A percentile compares a stretch with the other conserved stretches of the same genome.
phyloP scores from a whole-genome alignment of 2,888 invertebrate species.

The Lampropteryx suffumata region DNA sequence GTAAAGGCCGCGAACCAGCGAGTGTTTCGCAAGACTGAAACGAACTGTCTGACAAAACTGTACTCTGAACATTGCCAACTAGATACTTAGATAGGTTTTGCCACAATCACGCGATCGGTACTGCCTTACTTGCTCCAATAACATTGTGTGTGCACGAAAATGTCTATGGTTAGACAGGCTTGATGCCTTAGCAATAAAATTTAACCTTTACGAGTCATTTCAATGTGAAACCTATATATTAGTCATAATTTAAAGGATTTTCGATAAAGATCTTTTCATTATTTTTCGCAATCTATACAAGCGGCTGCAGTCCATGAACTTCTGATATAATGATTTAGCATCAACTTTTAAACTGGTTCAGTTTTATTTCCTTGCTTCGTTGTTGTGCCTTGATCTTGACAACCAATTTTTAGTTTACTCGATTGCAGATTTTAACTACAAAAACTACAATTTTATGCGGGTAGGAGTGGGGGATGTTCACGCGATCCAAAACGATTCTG shows the following conservation, averaged over 20 bases:
- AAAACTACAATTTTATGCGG: constrained; percentile 34
- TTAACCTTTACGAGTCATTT: constrained; percentile 25
- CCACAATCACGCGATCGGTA: constrained; percentile 71
- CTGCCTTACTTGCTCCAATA: constrained; percentile 49
- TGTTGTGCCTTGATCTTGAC: constrained; percentile 23
- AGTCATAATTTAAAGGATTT: neutral
- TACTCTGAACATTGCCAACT: constrained; percentile 67
- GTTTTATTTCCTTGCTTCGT: constrained; percentile 14
- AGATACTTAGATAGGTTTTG: constrained; percentile 73
- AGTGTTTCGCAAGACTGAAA: constrained; percentile 69
- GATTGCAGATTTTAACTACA: constrained; percentile 25
- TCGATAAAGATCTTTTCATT: neutral
- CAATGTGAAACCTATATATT: neutral
- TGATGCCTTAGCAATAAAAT: constrained; percentile 31
- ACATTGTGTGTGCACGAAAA: constrained; percentile 56
- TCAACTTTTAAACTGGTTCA: constrained; percentile 6
- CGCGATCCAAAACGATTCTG: constrained; percentile 68
- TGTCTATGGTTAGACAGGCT: constrained; percentile 23
- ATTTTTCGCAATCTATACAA: neutral
- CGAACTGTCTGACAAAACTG: constrained; percentile 66
- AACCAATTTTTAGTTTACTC: constrained; percentile 7
- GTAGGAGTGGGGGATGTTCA: constrained; percentile 51
- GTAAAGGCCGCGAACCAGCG: constrained; percentile 50
- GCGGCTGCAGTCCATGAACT: constrained; percentile 4
- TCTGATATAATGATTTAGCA: constrained; percentile 5